Evolutionary conservation across 1,140 invertebrate species (phyloP).

Genomic region (Onthophagus taurus): DNA sequence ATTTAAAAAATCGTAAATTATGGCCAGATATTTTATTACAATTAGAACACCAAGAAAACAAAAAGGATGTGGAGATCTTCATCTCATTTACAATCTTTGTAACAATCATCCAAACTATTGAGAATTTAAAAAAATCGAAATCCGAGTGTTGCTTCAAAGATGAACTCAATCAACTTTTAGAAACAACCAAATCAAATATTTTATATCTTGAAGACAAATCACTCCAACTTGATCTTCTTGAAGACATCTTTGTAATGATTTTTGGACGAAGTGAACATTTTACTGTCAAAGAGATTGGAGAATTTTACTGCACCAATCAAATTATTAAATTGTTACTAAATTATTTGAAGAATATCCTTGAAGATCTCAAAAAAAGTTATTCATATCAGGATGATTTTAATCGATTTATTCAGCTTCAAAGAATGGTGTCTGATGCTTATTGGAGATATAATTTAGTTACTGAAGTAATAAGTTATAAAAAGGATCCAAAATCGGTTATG

Average conservation of each 20-base stretch:
- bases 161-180: constrained; percentile 16
- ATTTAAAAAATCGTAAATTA: background rate
- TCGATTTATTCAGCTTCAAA: constrained; percentile 22
- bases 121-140: constrained; percentile 13
- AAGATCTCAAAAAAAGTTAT: constrained; percentile 24
- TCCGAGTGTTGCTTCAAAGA: constrained; percentile 14
- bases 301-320: constrained; percentile 24
- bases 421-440: constrained; percentile 28
- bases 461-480: background rate
- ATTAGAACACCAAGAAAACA: constrained; percentile 15
- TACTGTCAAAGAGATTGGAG: constrained; percentile 10
- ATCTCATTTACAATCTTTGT: constrained; percentile 23
- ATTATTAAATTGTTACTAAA: constrained; percentile 27
- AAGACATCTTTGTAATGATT: constrained; percentile 28
- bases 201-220: constrained; percentile 18
- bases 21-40: constrained; percentile 5
- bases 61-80: constrained; percentile 15
- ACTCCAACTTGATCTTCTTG: constrained; percentile 29
- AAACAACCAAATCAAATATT: constrained; percentile 21
- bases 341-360: constrained; percentile 25
- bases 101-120: constrained; percentile 20
- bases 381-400: constrained; percentile 20
- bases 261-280: constrained; percentile 24
- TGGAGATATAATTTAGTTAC: constrained; percentile 21
- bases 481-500: constrained; percentile 15